Conservation (phyloP, 2,113 vertebrate genomes). For the Eptatretus burgeri region DNA sequence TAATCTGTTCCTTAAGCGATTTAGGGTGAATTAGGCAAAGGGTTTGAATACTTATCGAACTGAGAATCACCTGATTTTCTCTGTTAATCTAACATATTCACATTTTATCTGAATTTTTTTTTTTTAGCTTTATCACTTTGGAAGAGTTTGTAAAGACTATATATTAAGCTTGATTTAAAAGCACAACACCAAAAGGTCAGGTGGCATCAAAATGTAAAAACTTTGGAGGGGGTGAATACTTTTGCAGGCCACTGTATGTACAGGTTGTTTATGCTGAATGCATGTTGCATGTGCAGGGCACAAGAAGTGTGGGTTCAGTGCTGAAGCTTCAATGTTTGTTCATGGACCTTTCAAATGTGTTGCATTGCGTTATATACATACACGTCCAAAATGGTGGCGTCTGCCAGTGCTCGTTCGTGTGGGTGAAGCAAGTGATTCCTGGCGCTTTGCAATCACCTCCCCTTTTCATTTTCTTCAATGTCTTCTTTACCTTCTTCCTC, state of each 20-base stretch:
- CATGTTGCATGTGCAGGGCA: not conserved
- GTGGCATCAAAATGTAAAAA: not conserved
- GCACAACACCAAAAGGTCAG: not conserved
- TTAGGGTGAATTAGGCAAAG: too few species aligned
- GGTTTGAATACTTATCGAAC: too few species aligned
- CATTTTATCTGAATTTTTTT: not conserved
- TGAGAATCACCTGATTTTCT: too few species aligned
- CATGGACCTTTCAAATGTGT: too few species aligned
- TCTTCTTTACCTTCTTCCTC: conserved; percentile 1
- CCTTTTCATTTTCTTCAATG: not conserved
- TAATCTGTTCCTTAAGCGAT: too few species aligned
- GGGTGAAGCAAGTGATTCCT: conserved; percentile 2
- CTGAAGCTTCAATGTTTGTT: too few species aligned
- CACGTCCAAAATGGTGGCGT: not conserved
- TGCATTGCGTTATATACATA: not conserved
- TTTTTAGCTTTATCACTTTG: not conserved
- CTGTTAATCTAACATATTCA: too few species aligned
- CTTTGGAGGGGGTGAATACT: not conserved
- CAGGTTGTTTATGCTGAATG: not conserved
- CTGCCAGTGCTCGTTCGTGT: conserved; percentile 2
- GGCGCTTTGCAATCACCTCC: not conserved
- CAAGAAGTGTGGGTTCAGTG: not conserved
- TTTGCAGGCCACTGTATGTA: not conserved
- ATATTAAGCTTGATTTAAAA: not conserved
- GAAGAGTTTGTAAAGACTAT: not conserved